phyloP scores from a whole-genome alignment of 1,140 invertebrate genomes.

The Euura saliciscinereae region DNA sequence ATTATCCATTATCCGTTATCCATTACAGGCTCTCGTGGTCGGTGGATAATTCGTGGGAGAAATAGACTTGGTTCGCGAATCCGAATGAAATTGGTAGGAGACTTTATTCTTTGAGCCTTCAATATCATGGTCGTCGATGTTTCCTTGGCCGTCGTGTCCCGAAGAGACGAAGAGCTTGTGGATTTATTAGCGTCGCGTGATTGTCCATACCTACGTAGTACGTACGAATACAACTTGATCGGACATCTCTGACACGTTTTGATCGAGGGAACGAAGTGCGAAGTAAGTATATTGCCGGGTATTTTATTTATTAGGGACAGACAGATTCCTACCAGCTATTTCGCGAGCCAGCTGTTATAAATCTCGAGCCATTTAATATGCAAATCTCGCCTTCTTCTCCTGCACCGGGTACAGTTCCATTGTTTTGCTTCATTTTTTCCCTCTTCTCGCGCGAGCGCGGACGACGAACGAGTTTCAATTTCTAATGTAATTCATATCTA shows the following conservation, averaged over 20 bases:
- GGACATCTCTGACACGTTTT: neutral
- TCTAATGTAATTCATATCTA: constrained; percentile 40
- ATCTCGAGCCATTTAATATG: constrained; percentile 61
- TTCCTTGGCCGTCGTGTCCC: too few species aligned
- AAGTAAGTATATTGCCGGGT: constrained; percentile 1
- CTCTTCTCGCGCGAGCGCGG: constrained; percentile 10
- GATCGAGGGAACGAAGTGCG: neutral
- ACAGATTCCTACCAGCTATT: constrained; percentile 29
- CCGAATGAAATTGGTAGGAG: too few species aligned
- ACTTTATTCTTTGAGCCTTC: too few species aligned
- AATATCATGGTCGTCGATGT: too few species aligned
- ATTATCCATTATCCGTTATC: too few species aligned
- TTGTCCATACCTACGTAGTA: too few species aligned
- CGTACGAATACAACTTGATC: neutral
- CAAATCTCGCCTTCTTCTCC: constrained; percentile 43
- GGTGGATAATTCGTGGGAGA: too few species aligned
- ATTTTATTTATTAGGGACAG: constrained; percentile 10
- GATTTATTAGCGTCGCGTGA: too few species aligned
- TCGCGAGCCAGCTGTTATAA: constrained; percentile 51
- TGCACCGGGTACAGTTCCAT: constrained; percentile 19
- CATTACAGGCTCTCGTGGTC: too few species aligned
- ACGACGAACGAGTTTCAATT: constrained; percentile 49
- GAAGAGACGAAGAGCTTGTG: too few species aligned
- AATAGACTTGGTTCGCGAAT: too few species aligned
- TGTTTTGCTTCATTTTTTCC: constrained; percentile 20